Conservation (phyloP, 64 coral and sea anemone species). For the Orbicella faveolata region DNA sequence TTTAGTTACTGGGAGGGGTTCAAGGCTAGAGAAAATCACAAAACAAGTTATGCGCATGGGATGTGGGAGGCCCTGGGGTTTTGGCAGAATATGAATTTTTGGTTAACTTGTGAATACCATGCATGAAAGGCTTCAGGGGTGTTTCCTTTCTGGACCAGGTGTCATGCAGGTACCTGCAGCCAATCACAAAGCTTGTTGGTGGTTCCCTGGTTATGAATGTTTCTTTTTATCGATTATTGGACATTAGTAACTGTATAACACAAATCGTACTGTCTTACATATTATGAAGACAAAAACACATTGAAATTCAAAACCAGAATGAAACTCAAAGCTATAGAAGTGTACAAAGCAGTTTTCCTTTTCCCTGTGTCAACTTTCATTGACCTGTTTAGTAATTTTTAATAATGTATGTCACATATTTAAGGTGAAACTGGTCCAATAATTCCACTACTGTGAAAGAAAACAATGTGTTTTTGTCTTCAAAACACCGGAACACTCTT, state of each 20-base stretch:
- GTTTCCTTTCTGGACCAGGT: neutral
- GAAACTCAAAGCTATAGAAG: neutral
- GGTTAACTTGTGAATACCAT: neutral
- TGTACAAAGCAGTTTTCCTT: neutral
- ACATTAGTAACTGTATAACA: neutral
- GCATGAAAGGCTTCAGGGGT: neutral
- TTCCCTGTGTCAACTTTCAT: neutral
- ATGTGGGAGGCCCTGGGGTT: neutral
- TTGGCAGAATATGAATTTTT: neutral
- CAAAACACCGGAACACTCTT: neutral
- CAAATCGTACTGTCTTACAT: neutral
- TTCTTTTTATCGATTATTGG: neutral
- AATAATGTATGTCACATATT: neutral
- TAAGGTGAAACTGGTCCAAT: constrained; percentile 42
- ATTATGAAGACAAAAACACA: constrained; percentile 45
- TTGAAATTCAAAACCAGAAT: neutral
- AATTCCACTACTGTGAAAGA: neutral
- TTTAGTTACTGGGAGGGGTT: neutral
- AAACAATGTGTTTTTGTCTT: constrained; percentile 43
- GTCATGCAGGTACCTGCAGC: constrained; percentile 9
- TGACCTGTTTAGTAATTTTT: neutral
- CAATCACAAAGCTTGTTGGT: neutral
- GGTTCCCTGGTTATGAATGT: neutral
- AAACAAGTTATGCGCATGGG: neutral
- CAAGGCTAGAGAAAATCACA: neutral